Conservation (phyloP, 2,797 vertebrate genomes). For the Scyliorhinus canicula region DNA sequence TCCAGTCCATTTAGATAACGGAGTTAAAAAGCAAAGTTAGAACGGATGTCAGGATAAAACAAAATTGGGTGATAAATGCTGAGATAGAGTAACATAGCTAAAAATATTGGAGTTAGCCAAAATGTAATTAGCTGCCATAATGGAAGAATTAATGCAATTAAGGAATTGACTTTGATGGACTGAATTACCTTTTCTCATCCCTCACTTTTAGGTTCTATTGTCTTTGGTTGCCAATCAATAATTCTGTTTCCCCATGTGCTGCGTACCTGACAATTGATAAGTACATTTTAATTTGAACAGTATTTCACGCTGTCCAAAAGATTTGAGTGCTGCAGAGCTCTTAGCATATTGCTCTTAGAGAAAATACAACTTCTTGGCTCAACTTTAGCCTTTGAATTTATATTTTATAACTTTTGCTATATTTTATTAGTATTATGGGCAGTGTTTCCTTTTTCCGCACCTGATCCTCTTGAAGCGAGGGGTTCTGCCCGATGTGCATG, state of each 20-base stretch:
- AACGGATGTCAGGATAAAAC: not conserved
- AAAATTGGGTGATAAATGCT: not conserved
- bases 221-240: not conserved
- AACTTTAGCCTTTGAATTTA: not conserved
- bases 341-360: not conserved
- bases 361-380: not conserved
- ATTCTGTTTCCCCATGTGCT: not conserved
- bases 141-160: constrained; percentile 12
- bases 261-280: not conserved
- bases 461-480: not conserved
- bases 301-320: not conserved
- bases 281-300: not conserved
- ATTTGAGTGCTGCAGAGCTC: not conserved
- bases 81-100: not conserved
- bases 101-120: not conserved
- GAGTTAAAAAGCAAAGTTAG: not conserved
- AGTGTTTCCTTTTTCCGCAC: not conserved
- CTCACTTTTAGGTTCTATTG: not conserved
- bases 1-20: not conserved
- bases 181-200: constrained; percentile 7
- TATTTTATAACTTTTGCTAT: not conserved
- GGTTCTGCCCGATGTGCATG: too few species aligned
- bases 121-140: not conserved
- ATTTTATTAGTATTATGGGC: not conserved
- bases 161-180: constrained; percentile 7